Conservation (phyloP, 2,113 vertebrate genomes). For the Reinhardtius hippoglossoides region DNA sequence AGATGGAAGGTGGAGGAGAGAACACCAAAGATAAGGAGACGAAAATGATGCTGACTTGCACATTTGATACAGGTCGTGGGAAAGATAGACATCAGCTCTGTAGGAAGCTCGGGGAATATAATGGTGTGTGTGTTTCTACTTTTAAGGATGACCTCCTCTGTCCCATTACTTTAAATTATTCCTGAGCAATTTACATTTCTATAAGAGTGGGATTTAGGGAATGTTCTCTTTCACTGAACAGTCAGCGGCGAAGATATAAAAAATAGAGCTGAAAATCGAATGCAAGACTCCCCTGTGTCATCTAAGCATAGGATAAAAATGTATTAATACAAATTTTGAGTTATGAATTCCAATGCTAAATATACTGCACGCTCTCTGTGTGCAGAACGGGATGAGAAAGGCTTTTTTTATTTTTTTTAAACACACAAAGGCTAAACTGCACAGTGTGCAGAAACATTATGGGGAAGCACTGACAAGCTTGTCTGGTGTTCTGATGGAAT, state of each 20-base stretch:
- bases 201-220: slow-evolving; percentile 14
- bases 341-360: slow-evolving; percentile 31
- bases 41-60: slow-evolving; percentile 39
- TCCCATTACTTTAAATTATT: slow-evolving; percentile 33
- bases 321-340: slow-evolving; percentile 30
- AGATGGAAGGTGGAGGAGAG: slow-evolving; percentile 15
- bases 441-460: slow-evolving; percentile 43
- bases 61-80: slow-evolving; percentile 10
- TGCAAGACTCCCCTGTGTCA: neutral
- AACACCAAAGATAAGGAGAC: neutral
- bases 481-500: slow-evolving; percentile 42
- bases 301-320: slow-evolving; percentile 27
- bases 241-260: slow-evolving; percentile 28
- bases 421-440: slow-evolving; percentile 43
- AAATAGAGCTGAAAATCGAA: slow-evolving; percentile 23
- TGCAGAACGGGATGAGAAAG: slow-evolving; percentile 46
- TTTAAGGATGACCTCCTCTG: slow-evolving; percentile 3
- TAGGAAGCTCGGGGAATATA: neutral
- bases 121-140: neutral
- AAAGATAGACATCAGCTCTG: slow-evolving; percentile 17
- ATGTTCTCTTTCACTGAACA: slow-evolving; percentile 21
- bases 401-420: slow-evolving; percentile 9
- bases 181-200: slow-evolving; percentile 35
- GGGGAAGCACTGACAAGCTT: slow-evolving; percentile 32
- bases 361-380: slow-evolving; percentile 29